Base-by-base conservation (phyloP, 2,113 vertebrate genomes). In the Montifringilla adamsi region DNA sequence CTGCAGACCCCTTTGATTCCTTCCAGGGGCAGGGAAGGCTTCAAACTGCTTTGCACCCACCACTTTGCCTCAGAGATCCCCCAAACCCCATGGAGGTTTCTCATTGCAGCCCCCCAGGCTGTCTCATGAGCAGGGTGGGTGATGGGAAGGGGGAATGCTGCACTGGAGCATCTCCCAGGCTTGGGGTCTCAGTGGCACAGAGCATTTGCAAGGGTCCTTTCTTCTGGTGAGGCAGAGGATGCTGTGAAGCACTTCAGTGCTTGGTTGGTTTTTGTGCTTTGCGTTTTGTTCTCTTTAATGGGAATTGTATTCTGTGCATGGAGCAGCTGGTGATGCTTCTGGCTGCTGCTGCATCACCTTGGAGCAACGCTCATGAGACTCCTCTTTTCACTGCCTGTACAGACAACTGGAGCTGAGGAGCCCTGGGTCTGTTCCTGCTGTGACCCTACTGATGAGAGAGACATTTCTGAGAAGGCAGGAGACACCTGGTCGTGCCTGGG, bases 271-370 rank as follows among this genome's bases (percentile, higher is more conserved):
- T 92, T 56, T 66, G 60, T 67, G 56, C 37, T 87, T 87, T 74
- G n/a, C 7, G 46, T 24, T 27, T 2, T 58, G 33, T 13, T 19
- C 15, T 13, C 27, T 85, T 83, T 76, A 86, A 53, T 77, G 33
- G 30, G 75, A 76, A 69, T 73, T 55, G 67, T 47, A 66, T 86
- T 88, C 58, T 7, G 5, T 16, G 56, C 10, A 1, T 69, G 58
- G 64, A 91, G 80, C 86, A 87, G 80, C 89, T 86, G 87, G 73
- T 56, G 41, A 78, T 89, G 89, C 74, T 92, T 66, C 50, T 82
- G 58, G 60, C 86, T 90, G 91, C 91, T 86, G 83, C 91, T 0
- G 1, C 11, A 8, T 80, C 91, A 83, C 83, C 89, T 92, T 58
- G 11, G 10, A 94, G 87, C 50, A 33, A 10, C 31, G 55, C 84